Conservation (phyloP, 2,113 vertebrate species). For the Pterocles burchelli region DNA sequence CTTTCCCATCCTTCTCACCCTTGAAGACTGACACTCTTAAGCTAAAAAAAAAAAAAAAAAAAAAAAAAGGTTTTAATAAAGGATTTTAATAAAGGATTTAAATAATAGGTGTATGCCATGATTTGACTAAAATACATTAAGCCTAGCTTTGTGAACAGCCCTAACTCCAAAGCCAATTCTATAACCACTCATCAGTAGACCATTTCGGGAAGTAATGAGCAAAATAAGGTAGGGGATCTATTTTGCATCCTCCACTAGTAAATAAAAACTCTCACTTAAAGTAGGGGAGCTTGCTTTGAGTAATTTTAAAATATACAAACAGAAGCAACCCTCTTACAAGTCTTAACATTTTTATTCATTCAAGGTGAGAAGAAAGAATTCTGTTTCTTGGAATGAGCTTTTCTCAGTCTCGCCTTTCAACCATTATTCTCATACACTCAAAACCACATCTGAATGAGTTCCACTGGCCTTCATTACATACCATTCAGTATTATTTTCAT, state of each 20-base stretch:
- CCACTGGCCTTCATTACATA: not conserved
- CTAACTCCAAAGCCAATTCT: not conserved
- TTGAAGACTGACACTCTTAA: not conserved
- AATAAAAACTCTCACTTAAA: not conserved
- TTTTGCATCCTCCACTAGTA: not conserved
- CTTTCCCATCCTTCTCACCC: not conserved
- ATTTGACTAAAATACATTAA: not conserved
- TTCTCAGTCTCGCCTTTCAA: not conserved
- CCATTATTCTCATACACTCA: not conserved
- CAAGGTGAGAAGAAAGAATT: not conserved
- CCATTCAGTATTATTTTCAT: not conserved
- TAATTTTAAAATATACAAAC: slow-evolving; percentile 4
- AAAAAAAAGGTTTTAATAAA: not conserved
- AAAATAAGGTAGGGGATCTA: not conserved
- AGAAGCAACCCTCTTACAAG: not conserved
- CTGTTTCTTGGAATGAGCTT: not conserved
- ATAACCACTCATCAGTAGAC: not conserved
- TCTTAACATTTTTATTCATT: slow-evolving; percentile 23
- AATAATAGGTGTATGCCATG: not conserved
- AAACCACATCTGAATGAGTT: slow-evolving; percentile 13
- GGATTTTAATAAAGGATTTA: too few species aligned
- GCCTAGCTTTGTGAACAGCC: not conserved
- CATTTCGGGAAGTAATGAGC: not conserved
- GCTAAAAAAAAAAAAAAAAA: not conserved
- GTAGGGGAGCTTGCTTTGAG: not conserved